Base-by-base conservation (phyloP, 1,140 invertebrate species). In the Trichomalopsis sarcophagae region DNA sequence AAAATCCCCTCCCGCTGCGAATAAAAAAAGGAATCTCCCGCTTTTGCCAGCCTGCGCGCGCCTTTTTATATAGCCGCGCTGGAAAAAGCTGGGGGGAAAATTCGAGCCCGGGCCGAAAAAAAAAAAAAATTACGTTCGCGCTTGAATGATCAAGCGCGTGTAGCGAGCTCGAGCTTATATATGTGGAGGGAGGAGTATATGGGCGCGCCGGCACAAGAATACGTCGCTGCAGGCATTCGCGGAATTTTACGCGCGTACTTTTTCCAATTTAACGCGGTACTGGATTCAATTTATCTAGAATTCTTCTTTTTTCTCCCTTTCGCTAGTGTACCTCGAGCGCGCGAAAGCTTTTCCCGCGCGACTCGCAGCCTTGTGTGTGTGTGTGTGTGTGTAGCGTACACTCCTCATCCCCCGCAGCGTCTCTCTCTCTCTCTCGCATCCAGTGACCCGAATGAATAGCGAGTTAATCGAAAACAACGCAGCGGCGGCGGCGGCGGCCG, bases 181-280 rank as follows among this genome's bases (percentile, higher is more conserved):
- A n/a, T 13, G 71, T 17, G 21, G 17, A n/a, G 17, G 71, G 13
- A 0, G 9, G 23, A 11, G 27, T 27, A 27, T 27, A 27, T 36
- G 14, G 33, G 0, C 3, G 40, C 0, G 30, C 2, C 7, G 21
- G 36, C n/a, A n/a, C 21, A 76, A 83, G 30, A 50, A 55, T 71
- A 74, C 81, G 44, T 40, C 10, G 23, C 78, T 44, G 10, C 7
- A 75, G 81, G 47, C 81, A 62, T 82, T 69, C 30, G 82, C 66
- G 36, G 82, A 71, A 84, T 77, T 66, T 78, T 73, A 27, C 62
- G 76, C 66, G 62, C 66, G 23, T 73, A 73, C 33, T 69, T 55
- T 79, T 73, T 84, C 68, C 82, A 84, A 84, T 84, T 84, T 84
- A 84, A 79, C 76, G 75, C 82, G 73, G 68, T 40, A 7, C 30